A percentile compares a stretch with the other conserved stretches of the same genome.
Conservation (phyloP, 2,113 vertebrate species). For the Trichechus manatus region DNA sequence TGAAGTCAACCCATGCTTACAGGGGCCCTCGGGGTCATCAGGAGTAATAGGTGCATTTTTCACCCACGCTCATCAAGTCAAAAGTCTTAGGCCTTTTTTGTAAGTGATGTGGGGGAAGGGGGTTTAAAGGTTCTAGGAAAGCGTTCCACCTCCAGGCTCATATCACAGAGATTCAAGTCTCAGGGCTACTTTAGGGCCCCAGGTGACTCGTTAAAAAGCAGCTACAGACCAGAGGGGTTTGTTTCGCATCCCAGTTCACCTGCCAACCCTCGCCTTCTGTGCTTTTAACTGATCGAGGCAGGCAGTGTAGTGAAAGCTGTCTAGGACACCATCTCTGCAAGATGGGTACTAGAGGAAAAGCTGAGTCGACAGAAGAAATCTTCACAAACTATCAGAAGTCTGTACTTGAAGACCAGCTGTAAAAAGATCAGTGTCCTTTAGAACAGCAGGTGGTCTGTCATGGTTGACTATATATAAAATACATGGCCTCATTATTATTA, state of each 20-base stretch:
- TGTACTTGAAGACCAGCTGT: conserved; percentile 79
- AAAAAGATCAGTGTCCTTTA: conserved; percentile 77
- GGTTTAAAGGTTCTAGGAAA: conserved; percentile 77
- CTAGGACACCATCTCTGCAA: conserved; percentile 76
- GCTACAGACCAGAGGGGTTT: conserved; percentile 68
- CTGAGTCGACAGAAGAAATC: conserved; percentile 71
- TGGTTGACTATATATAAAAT: conserved; percentile 74
- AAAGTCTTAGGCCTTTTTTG: conserved; percentile 60
- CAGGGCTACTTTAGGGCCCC: conserved; percentile 76
- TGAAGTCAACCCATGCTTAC: conserved; percentile 61
- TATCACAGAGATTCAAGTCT: conserved; percentile 77
- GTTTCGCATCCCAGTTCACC: conserved; percentile 72
- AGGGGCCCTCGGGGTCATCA: conserved; percentile 33
- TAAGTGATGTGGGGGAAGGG: conserved; percentile 53
- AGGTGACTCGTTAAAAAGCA: conserved; percentile 75
- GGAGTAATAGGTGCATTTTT: conserved; percentile 54
- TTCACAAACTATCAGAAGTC: conserved; percentile 77
- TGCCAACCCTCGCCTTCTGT: conserved; percentile 74
- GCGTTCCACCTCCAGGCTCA: conserved; percentile 67
- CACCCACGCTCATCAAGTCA: conserved; percentile 58
- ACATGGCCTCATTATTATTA: conserved; percentile 60
- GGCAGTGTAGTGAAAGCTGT: conserved; percentile 71
- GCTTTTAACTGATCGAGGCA: conserved; percentile 79
- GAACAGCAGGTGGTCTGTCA: conserved; percentile 78
- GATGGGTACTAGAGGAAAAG: conserved; percentile 69